These are phyloP conservation scores for Physella acuta DNA, from an alignment of 1,140 invertebrate genomes.

Conservation along the genomic window DNA sequence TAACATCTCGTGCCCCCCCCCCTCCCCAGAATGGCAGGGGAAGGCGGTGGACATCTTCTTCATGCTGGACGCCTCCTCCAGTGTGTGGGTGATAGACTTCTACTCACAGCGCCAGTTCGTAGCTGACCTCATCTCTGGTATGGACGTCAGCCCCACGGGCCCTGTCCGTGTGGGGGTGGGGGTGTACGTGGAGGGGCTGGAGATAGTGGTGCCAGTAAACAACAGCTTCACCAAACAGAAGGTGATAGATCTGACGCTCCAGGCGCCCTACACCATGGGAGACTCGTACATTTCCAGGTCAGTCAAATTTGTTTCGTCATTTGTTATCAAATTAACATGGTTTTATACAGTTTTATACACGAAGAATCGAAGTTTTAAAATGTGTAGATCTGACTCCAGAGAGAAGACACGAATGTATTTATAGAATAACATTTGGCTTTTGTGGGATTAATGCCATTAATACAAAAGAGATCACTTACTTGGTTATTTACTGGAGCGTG, in stretches of 20 bases:
- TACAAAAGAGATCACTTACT: too few species aligned
- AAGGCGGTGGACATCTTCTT: slow-evolving; percentile 45
- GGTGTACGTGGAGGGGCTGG: slow-evolving; percentile 30
- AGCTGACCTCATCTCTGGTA: slow-evolving; percentile 33
- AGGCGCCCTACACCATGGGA: slow-evolving; percentile 1
- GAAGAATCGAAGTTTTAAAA: too few species aligned
- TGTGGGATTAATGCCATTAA: too few species aligned
- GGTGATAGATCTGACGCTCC: not conserved
- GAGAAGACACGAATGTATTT: too few species aligned
- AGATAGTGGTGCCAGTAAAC: not conserved
- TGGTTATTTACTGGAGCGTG: too few species aligned
- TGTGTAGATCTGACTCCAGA: too few species aligned
- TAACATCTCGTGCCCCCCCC: too few species aligned
- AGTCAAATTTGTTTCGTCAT: too few species aligned
- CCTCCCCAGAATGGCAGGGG: slow-evolving; percentile 22
- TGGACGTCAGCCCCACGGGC: slow-evolving; percentile 39
- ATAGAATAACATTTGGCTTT: too few species aligned
- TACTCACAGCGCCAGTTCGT: slow-evolving; percentile 42
- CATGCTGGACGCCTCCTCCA: slow-evolving; percentile 41
- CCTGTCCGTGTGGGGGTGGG: slow-evolving; percentile 46
- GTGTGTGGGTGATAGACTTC: slow-evolving; percentile 38
- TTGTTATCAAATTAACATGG: too few species aligned
- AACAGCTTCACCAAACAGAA: not conserved
- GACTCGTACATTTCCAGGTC: slow-evolving; percentile 22
- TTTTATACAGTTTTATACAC: too few species aligned